Conservation (phyloP, 64 coral and sea anemone genomes). For the Pocillopora damicornis region DNA sequence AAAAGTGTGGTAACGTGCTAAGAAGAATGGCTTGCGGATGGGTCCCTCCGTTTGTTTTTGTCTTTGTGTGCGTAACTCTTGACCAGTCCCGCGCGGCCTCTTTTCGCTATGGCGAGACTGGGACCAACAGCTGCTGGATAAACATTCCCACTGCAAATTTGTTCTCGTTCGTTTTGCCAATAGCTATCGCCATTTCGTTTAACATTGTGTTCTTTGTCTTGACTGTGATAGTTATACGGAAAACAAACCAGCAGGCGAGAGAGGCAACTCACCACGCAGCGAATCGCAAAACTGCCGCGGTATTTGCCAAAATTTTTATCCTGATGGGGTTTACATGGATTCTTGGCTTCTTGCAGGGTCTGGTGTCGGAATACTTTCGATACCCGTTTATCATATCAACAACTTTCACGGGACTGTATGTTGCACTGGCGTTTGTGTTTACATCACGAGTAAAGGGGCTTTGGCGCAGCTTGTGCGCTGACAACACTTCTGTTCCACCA, state of each 20-base stretch:
- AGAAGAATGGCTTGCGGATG: conserved; percentile 11
- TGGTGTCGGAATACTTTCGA: neutral
- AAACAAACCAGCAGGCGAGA: conserved; percentile 8
- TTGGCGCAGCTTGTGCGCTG: neutral
- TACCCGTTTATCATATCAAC: conserved; percentile 29
- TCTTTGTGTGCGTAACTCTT: conserved; percentile 16
- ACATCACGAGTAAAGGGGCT: conserved; percentile 1
- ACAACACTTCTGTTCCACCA: neutral
- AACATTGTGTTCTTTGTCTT: conserved; percentile 24
- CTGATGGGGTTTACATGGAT: conserved; percentile 45
- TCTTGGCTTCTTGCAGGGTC: conserved; percentile 3
- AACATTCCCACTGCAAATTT: conserved; percentile 31
- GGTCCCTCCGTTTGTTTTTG: conserved; percentile 14
- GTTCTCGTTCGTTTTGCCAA: conserved; percentile 11
- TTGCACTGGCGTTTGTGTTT: conserved; percentile 25
- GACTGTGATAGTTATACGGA: conserved; percentile 33
- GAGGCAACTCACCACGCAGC: neutral
- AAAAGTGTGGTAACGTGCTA: neutral
- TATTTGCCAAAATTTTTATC: conserved; percentile 15
- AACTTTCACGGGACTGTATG: conserved; percentile 28
- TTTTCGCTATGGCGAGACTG: conserved; percentile 23
- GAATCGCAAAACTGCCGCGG: neutral
- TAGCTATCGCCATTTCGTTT: neutral
- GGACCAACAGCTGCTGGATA: conserved; percentile 31
- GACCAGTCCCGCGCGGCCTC: conserved; percentile 1